Evolutionary conservation across 1,140 invertebrate genomes (phyloP), one percentile per base, ranked within the genome.

Genomic region (Pseudoatta argentina): DNA sequence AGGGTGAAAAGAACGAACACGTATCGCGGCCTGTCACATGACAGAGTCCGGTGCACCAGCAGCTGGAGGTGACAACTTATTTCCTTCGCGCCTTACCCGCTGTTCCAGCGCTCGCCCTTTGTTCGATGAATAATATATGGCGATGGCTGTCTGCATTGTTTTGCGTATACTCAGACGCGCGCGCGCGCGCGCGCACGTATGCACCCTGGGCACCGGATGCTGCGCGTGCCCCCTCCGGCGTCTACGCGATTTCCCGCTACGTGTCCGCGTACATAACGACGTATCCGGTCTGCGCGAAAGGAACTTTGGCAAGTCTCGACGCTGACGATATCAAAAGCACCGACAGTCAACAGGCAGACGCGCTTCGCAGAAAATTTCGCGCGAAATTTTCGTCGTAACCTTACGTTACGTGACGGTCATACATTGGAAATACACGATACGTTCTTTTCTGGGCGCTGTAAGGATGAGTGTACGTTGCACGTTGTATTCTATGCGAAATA

Each of bases 121-220:
- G 89, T 92, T 76, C 92, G 89, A 93, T 93, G 92, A 93, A 93
- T 93, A 93, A 93, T 93, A 93, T 93, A 89, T 91, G 86, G 79
- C 92, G 82, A 91, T 88, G 87, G 78, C 69, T 82, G 92, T 92
- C 92, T 91, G 88, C 90, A 93, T 93, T 93, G 92, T 93, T 92
- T 91, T 89, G 91, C 91, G 91, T 92, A 77, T 73, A 16, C 59
- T 44, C 64, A 69, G 69, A 55, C 59, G 67, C 63, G 69, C 63
- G 48, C 86, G 69, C 63, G 48, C 86, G 82, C 71, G 59, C 59
- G 67, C 66, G 73, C 34, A 72, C 83, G 34, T 67, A 79, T 83
- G 79, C 87, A 82, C 67, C 59, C 72, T 86, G 73, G 73, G 67
- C 78, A 93, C 92, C 92, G 92, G 92, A 93, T 93, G 92, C 91